A percentile compares a stretch with the other conserved stretches of the same genome.
Evolutionary conservation across 2,113 vertebrate genomes (phyloP).

Genomic region (Callocephalon fimbriatum): DNA sequence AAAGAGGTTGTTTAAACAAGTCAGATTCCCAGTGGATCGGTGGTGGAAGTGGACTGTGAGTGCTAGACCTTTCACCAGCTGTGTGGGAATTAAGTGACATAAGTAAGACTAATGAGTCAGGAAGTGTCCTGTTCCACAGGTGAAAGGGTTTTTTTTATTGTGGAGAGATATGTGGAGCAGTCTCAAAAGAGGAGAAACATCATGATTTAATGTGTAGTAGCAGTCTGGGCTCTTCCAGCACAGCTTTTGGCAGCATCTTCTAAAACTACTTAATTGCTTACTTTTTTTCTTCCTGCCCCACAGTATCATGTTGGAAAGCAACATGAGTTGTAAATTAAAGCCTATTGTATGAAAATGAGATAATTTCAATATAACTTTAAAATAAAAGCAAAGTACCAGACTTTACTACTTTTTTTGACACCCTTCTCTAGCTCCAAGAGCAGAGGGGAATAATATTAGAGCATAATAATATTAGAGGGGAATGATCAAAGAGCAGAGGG

Average conservation of each 20-base stretch:
- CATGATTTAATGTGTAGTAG: background rate
- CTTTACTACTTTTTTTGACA: background rate
- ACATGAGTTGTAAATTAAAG: background rate
- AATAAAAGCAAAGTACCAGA: background rate
- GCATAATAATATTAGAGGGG: too few relatives aligned
- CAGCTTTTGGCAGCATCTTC: background rate
- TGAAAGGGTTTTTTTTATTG: background rate
- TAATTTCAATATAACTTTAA: background rate
- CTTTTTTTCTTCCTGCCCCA: background rate
- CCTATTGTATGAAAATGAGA: background rate
- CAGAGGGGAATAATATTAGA: background rate
- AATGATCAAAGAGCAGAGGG: background rate
- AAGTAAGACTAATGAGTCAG: background rate
- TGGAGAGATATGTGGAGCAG: background rate
- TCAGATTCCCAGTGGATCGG: background rate
- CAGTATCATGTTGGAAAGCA: background rate
- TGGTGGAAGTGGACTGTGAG: background rate
- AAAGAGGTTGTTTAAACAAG: background rate
- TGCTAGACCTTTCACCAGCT: background rate
- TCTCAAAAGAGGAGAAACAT: background rate
- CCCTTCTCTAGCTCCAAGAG: background rate
- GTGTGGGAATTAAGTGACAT: background rate
- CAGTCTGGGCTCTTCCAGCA: background rate
- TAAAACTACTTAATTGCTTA: background rate
- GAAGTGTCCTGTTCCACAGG: background rate